phyloP scores from a whole-genome alignment of 2,888 invertebrate species.

The Oxytorus armatus region DNA sequence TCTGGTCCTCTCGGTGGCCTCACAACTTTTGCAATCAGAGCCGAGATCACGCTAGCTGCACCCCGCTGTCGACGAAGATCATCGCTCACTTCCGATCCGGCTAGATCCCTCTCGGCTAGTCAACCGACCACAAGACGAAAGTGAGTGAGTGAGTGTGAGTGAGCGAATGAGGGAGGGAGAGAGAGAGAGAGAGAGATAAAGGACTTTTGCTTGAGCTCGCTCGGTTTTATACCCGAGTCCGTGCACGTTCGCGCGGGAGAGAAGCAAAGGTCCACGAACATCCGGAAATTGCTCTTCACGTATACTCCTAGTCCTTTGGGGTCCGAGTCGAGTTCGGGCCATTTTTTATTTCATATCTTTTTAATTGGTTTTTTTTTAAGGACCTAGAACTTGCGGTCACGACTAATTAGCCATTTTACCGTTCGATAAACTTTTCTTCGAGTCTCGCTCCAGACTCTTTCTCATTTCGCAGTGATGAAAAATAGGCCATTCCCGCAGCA shows the following conservation, averaged over 20 bases:
- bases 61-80: constrained; percentile 61
- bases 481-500: constrained; percentile 7
- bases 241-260: constrained; percentile 56
- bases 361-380: constrained; percentile 6
- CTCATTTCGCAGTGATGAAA: constrained; percentile 26
- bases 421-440: constrained; percentile 59
- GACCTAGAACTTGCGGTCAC: constrained; percentile 41
- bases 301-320: constrained; percentile 17
- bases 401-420: constrained; percentile 66
- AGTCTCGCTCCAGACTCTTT: constrained; percentile 11
- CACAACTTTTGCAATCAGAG: constrained; percentile 71
- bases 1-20: constrained; percentile 61
- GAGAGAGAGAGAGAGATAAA: background rate
- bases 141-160: constrained; percentile 8
- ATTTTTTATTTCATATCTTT: constrained; percentile 22
- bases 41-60: constrained; percentile 67
- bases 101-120: constrained; percentile 28
- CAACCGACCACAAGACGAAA: constrained; percentile 37
- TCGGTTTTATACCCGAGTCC: constrained; percentile 56
- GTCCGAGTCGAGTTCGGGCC: constrained; percentile 27
- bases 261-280: constrained; percentile 54
- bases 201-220: constrained; percentile 34
- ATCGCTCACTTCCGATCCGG: constrained; percentile 67
- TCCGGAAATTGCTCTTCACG: constrained; percentile 63
- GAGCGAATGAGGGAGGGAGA: constrained; percentile 4